phyloP scores from a whole-genome alignment of 2,888 invertebrate species.

The Ophion ventricosus region DNA sequence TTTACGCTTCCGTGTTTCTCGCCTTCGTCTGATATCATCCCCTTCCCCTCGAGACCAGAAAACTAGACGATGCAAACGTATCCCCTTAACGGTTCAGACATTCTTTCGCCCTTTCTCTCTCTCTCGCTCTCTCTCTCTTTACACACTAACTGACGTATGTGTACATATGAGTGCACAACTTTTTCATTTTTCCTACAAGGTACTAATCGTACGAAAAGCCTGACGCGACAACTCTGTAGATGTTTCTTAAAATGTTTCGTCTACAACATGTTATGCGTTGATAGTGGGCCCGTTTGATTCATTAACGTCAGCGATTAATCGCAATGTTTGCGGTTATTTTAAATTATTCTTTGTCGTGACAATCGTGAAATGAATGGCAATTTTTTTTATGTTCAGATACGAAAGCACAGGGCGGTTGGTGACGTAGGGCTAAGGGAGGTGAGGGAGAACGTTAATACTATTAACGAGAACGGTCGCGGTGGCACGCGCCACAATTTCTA shows the following conservation, averaged over 20 bases:
- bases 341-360: not conserved
- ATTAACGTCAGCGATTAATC: not conserved
- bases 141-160: no score
- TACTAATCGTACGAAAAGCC: no score
- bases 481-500: conserved; percentile 72
- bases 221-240: no score
- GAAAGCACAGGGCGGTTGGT: not conserved
- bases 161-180: no score
- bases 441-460: conserved; percentile 68
- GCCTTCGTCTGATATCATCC: conserved; percentile 40
- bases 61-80: conserved; percentile 6
- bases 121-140: no score
- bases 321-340: not conserved
- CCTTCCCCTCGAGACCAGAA: conserved; percentile 12
- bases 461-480: conserved; percentile 72
- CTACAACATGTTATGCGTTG: no score
- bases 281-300: no score
- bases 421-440: not conserved
- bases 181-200: no score
- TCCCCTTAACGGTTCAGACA: conserved; percentile 17
- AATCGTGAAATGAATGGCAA: not conserved
- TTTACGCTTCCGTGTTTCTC: conserved; percentile 61
- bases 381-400: conserved; percentile 21
- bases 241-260: no score
- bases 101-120: conserved; percentile 1